Conservation (phyloP, 2,113 vertebrate genomes). For the Trematocara zebra region DNA sequence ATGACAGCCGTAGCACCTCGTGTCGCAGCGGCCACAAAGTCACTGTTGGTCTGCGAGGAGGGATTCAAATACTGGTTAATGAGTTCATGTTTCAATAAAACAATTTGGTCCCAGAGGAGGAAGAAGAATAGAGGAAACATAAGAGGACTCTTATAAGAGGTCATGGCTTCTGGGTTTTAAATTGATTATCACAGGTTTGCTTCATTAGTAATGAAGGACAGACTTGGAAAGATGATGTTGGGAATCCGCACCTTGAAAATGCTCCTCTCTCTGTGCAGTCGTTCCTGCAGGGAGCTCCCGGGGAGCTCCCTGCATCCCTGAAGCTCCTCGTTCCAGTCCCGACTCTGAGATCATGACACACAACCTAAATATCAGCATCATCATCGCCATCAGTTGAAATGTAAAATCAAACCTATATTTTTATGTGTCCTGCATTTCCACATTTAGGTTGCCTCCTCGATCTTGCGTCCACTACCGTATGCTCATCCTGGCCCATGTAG, state of each 20-base stretch:
- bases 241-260: conserved; percentile 83
- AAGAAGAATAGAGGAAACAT: background rate
- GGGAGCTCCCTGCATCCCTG: conserved; percentile 87
- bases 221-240: background rate
- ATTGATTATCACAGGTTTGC: background rate
- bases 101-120: background rate
- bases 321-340: conserved; percentile 95
- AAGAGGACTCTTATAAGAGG: background rate
- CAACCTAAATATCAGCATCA: background rate
- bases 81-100: background rate
- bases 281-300: conserved; percentile 81
- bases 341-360: conserved; percentile 70
- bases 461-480: conserved; percentile 72
- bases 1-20: conserved; percentile 88
- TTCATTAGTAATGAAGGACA: background rate
- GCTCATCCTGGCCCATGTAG: conserved; percentile 85
- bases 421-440: background rate
- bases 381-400: background rate
- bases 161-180: background rate
- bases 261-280: conserved; percentile 84
- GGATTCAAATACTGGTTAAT: background rate
- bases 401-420: background rate
- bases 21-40: conserved; percentile 88
- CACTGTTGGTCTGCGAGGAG: conserved; percentile 82
- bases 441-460: background rate